Evolutionary conservation across 2,113 vertebrate species (phyloP).

Genomic region (Anoplopoma fimbria): DNA sequence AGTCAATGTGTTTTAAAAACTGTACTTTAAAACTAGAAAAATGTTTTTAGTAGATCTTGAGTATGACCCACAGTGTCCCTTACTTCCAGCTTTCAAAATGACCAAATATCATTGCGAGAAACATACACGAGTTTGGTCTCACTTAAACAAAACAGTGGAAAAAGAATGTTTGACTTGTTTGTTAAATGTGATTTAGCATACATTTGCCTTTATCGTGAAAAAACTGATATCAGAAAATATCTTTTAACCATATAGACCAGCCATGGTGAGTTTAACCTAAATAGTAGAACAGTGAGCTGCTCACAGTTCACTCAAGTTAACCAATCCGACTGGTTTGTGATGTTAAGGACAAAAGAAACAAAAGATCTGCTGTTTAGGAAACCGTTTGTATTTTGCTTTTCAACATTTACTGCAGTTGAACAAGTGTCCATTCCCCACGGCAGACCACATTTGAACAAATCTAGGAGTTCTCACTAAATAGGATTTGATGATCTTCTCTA

Average conservation of each 20-base stretch:
- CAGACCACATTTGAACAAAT: neutral
- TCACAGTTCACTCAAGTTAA: too few species aligned
- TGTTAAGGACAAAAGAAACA: neutral
- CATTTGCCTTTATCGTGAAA: too few species aligned
- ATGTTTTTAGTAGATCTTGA: neutral
- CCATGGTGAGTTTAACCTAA: too few species aligned
- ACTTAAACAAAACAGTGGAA: neutral
- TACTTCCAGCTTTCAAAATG: neutral
- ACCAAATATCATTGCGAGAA: neutral
- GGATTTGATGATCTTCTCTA: neutral
- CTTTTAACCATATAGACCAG: too few species aligned
- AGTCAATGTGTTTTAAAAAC: neutral
- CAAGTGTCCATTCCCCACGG: neutral
- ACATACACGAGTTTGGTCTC: neutral
- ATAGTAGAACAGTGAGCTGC: too few species aligned
- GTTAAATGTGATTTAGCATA: neutral
- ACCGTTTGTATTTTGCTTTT: neutral
- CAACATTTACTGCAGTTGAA: neutral
- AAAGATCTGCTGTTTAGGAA: neutral
- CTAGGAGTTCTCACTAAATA: neutral
- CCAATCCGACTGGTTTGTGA: neutral
- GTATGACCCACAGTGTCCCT: too few species aligned
- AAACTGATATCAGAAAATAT: too few species aligned
- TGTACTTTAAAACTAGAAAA: too few species aligned
- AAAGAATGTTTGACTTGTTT: neutral